phyloP scores from a whole-genome alignment of 2,797 vertebrate genomes.

The Vipera latastei region DNA sequence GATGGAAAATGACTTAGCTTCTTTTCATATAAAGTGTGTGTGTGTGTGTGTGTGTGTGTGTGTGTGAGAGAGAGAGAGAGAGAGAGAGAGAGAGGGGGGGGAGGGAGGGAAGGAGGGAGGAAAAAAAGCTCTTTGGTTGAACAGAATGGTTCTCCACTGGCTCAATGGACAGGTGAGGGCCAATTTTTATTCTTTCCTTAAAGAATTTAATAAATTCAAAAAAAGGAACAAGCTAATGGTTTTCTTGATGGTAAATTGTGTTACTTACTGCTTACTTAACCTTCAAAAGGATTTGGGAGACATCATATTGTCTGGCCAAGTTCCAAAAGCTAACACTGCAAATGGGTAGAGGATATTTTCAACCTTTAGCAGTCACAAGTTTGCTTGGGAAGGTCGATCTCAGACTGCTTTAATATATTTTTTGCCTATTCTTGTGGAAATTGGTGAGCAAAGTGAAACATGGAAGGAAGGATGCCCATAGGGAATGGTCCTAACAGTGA shows the following conservation, averaged over 20 bases:
- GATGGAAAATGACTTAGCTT: neutral
- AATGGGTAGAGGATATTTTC: neutral
- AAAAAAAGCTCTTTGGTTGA: neutral
- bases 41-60: too few species aligned
- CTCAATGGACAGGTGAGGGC: neutral
- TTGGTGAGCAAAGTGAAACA: neutral
- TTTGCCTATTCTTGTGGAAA: neutral
- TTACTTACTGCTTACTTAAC: neutral
- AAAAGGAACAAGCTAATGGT: neutral
- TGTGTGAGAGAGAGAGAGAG: neutral
- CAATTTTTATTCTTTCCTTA: neutral
- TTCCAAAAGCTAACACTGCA: neutral
- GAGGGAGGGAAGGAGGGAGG: neutral
- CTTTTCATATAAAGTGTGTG: neutral
- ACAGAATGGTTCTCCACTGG: neutral
- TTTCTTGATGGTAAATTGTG: neutral
- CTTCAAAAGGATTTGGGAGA: neutral
- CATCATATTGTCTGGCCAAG: neutral
- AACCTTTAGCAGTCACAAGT: neutral
- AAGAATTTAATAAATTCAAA: neutral
- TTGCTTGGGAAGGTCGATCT: neutral
- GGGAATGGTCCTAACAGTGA: neutral
- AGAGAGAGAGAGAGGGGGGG: fast-evolving
- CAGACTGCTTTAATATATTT: neutral
- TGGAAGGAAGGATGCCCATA: neutral